Percentiles rank a stretch among this genome's conserved stretches.
phyloP scores from a whole-genome alignment of 2,797 vertebrate genomes.

The Eupleurogrammus muticus region DNA sequence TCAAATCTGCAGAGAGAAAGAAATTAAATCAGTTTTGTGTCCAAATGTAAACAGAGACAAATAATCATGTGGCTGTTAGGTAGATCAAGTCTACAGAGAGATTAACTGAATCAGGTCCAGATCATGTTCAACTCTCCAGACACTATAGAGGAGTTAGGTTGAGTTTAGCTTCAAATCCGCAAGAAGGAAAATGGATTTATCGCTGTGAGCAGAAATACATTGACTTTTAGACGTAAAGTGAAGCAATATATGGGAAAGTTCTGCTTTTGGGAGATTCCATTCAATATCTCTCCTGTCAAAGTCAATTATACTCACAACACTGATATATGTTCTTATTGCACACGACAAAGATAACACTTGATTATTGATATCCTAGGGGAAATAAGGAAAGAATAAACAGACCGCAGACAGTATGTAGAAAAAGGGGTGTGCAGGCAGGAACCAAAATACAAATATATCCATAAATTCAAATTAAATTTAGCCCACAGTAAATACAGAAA shows the following conservation, averaged over 20 bases:
- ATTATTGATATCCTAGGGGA: no score
- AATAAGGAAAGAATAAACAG: no score
- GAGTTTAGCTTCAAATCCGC: constrained; percentile 29
- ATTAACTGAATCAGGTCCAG: constrained; percentile 25
- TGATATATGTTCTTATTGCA: not conserved
- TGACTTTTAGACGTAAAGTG: not conserved
- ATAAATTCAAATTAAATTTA: no score
- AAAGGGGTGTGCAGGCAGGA: no score
- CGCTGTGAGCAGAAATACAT: constrained; percentile 5
- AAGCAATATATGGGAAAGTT: not conserved
- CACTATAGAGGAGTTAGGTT: not conserved
- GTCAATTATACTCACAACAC: not conserved
- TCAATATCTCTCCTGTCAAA: constrained; percentile 1
- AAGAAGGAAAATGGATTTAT: constrained; percentile 24
- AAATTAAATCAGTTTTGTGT: constrained; percentile 20
- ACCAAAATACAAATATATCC: no score
- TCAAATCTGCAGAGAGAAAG: constrained; percentile 27
- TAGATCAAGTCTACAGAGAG: constrained; percentile 39
- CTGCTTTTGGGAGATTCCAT: constrained; percentile 1
- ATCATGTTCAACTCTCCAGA: constrained; percentile 20
- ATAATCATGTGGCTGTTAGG: constrained; percentile 10
- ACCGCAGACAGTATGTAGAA: no score
- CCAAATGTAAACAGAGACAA: constrained; percentile 11
- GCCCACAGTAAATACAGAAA: no score
- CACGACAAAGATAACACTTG: no score